These are phyloP conservation scores for Myanophis thanlyinensis DNA, from an alignment of 2,113 vertebrate species.

Conservation along the genomic window DNA sequence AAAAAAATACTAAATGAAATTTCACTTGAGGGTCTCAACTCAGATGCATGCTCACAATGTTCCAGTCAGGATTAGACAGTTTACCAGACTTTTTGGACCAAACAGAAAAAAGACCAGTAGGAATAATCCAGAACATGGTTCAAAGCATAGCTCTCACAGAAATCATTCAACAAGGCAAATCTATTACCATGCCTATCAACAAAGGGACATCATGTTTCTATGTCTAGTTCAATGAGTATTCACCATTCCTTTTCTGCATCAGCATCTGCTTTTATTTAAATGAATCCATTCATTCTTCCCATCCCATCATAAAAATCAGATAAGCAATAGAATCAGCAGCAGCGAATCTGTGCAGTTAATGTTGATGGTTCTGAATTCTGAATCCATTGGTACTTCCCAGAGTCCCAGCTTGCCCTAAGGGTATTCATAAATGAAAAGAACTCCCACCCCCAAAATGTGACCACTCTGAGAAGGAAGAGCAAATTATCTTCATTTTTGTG, in stretches of 20 bases:
- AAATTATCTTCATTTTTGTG: conserved; percentile 60
- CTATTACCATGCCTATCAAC: conserved; percentile 54
- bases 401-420: conserved; percentile 53
- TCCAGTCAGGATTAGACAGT: conserved; percentile 41
- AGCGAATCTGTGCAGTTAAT: conserved; percentile 72
- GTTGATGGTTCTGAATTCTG: conserved; percentile 68
- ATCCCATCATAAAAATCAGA: conserved; percentile 73
- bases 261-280: conserved; percentile 74
- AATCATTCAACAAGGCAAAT: conserved; percentile 48
- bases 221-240: conserved; percentile 74
- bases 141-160: conserved; percentile 29
- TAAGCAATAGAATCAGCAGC: conserved; percentile 69
- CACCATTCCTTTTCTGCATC: conserved; percentile 69
- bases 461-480: conserved; percentile 55
- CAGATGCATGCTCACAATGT: conserved; percentile 22
- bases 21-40: neutral
- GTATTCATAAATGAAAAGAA: conserved; percentile 60
- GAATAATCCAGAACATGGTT: conserved; percentile 38
- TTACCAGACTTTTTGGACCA: neutral
- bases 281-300: conserved; percentile 73
- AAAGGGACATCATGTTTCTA: conserved; percentile 63
- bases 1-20: conserved; percentile 4
- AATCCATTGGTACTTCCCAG: conserved; percentile 61
- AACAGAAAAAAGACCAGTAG: conserved; percentile 35
- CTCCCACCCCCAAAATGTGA: conserved; percentile 41